A percentile compares a stretch with the other conserved stretches of the same genome.
Evolutionary conservation across 2,797 vertebrate genomes (phyloP).

Genomic region (Thalassophryne amazonica): DNA sequence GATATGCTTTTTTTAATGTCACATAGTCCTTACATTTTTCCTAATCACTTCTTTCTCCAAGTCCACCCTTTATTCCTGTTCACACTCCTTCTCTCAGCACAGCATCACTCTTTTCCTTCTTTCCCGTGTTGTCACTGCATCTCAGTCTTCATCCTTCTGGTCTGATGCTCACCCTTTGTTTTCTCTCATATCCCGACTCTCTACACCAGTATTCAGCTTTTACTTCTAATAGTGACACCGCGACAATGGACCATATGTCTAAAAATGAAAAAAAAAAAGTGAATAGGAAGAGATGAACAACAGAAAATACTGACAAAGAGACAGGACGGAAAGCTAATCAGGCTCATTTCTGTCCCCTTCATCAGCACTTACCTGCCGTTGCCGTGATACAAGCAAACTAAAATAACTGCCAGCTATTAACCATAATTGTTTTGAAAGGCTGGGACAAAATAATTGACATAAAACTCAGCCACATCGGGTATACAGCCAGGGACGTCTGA

Average conservation of each 20-base stretch:
- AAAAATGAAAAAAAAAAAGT: not conserved
- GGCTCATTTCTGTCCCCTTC: constrained; percentile 27
- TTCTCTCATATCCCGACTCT: no score
- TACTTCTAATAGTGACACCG: not conserved
- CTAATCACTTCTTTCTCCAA: not conserved
- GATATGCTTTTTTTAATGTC: no score
- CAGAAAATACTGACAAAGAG: not conserved
- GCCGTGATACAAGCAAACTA: constrained; percentile 23
- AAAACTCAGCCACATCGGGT: no score
- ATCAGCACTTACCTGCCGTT: constrained; percentile 39
- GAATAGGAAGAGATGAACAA: not conserved
- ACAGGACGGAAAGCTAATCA: constrained; percentile 38
- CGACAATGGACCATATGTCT: not conserved
- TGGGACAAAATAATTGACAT: constrained; percentile 37
- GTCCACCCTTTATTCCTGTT: not conserved
- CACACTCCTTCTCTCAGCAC: not conserved
- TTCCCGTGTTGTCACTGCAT: not conserved
- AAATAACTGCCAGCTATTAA: constrained; percentile 31
- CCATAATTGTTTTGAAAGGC: constrained; percentile 22
- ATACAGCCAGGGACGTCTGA: no score
- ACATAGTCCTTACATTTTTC: not conserved
- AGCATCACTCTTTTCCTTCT: no score
- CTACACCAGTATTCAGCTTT: no score
- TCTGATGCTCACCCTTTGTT: no score
- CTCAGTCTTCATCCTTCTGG: not conserved